Conservation (phyloP, 2,113 vertebrate genomes). For the Ailurus styani region DNA sequence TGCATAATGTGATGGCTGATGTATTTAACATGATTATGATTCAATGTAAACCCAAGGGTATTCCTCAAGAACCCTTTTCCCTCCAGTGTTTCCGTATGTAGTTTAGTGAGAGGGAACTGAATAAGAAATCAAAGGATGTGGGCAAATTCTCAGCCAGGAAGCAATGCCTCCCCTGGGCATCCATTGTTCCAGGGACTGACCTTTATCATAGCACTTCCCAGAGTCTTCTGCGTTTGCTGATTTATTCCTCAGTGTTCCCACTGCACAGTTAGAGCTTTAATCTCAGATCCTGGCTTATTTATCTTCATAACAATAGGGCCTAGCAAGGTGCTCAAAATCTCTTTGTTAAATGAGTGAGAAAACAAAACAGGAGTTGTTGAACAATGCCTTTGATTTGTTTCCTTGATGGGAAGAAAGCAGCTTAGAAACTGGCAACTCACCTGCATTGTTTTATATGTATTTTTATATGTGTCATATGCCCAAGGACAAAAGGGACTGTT, state of each 20-base stretch:
- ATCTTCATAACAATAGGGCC: not conserved
- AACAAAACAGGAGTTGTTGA: not conserved
- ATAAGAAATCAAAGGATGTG: not conserved
- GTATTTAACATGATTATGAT: constrained; percentile 46
- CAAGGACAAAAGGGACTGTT: not conserved
- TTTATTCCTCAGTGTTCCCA: not conserved
- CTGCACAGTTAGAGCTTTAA: not conserved
- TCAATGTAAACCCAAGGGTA: constrained; percentile 20
- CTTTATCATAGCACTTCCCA: not conserved
- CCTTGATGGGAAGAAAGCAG: not conserved
- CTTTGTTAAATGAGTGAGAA: not conserved
- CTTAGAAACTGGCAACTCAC: not conserved
- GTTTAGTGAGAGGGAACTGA: not conserved
- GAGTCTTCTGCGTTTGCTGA: not conserved
- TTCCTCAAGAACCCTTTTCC: not conserved
- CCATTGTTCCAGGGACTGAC: not conserved
- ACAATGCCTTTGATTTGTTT: not conserved
- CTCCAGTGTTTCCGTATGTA: not conserved
- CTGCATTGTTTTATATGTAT: not conserved
- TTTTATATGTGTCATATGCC: not conserved
- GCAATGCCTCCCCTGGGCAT: not conserved
- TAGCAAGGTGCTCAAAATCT: not conserved
- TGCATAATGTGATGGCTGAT: constrained; percentile 50
- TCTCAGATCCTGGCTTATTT: not conserved
- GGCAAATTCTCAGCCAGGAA: not conserved